phyloP scores from a whole-genome alignment of 2,888 invertebrate species.

The Lymantria dispar region DNA sequence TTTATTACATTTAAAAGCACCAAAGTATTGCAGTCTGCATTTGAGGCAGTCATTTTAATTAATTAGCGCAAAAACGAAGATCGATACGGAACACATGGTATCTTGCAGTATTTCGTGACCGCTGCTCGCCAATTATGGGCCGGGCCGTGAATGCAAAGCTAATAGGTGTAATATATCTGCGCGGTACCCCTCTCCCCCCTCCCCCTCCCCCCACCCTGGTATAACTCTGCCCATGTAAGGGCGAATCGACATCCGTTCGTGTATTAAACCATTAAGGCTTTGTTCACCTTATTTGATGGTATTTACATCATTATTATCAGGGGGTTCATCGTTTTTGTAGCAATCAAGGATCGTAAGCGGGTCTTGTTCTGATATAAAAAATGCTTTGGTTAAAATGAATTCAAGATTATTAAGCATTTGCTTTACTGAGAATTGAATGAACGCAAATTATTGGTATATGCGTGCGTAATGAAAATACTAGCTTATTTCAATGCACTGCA shows the following conservation, averaged over 20 bases:
- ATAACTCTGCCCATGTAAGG: constrained; percentile 54
- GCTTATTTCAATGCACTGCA: no score
- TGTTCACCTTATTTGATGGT: constrained; percentile 35
- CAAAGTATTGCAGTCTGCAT: constrained; percentile 1
- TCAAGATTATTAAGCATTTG: no score
- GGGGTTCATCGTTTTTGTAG: neutral
- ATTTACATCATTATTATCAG: constrained; percentile 40
- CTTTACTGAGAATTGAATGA: no score
- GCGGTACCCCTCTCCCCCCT: constrained; percentile 28
- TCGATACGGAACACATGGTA: constrained; percentile 16
- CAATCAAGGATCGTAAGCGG: neutral
- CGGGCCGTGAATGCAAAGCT: constrained; percentile 30
- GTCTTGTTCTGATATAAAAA: no score
- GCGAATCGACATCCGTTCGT: constrained; percentile 31
- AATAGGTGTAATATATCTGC: constrained; percentile 42
- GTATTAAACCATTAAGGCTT: constrained; percentile 30
- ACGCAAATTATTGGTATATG: no score
- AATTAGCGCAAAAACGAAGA: constrained; percentile 17
- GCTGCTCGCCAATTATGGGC: constrained; percentile 39
- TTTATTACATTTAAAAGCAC: no score
- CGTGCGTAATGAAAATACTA: no score
- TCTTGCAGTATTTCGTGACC: constrained; percentile 42
- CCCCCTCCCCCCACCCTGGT: constrained; percentile 30
- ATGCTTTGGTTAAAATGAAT: no score
- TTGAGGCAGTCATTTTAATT: constrained; percentile 20